Percentiles rank a stretch among this genome's conserved stretches.
phyloP scores from a whole-genome alignment of 2,888 invertebrate species.

The Hofmannophila pseudospretella region DNA sequence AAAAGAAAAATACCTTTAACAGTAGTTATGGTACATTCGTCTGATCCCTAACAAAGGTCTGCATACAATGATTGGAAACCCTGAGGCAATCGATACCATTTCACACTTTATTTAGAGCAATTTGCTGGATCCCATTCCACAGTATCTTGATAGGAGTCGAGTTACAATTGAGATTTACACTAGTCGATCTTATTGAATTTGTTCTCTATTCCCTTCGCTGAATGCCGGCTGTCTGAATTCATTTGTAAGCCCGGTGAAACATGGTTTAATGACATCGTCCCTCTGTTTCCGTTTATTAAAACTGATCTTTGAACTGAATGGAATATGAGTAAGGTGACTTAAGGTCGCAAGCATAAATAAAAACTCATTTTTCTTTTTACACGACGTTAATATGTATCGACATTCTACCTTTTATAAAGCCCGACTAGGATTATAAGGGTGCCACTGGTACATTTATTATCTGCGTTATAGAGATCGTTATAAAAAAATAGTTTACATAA shows the following conservation, averaged over 20 bases:
- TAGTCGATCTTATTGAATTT: constrained; percentile 48
- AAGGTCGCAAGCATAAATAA: neutral
- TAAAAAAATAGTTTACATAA: no score
- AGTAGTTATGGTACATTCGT: no score
- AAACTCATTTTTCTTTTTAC: no score
- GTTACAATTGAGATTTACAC: constrained; percentile 54
- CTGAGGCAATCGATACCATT: constrained; percentile 14
- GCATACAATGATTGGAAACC: constrained; percentile 4
- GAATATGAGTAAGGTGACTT: neutral
- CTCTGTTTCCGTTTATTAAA: constrained; percentile 10
- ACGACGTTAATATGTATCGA: no score
- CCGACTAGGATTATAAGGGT: no score
- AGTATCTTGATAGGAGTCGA: constrained; percentile 41
- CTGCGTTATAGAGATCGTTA: no score
- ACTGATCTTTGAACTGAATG: neutral
- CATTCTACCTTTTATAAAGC: no score
- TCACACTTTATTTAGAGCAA: constrained; percentile 36
- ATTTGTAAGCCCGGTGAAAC: constrained; percentile 33
- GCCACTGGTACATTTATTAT: no score
- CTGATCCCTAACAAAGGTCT: constrained; percentile 1
- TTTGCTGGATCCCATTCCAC: constrained; percentile 30
- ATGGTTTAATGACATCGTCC: constrained; percentile 12
- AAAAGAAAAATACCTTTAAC: no score
- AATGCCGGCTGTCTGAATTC: constrained; percentile 26
- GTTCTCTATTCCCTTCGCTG: constrained; percentile 24